Evolutionary conservation across 2,113 vertebrate species (phyloP), one percentile per base, ranked within the genome.

Genomic region (Leptodactylus fuscus): DNA sequence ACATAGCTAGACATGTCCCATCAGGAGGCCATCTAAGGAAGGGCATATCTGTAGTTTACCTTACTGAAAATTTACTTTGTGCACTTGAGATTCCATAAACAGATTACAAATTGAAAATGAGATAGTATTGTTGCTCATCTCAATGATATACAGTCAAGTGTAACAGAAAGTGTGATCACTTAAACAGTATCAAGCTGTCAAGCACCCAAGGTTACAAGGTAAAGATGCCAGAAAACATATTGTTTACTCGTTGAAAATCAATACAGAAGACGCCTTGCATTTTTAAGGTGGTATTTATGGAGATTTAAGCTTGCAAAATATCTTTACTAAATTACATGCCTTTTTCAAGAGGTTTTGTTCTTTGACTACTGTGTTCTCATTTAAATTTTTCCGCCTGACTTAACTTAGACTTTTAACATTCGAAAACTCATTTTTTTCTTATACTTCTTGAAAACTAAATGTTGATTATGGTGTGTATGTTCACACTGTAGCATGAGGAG

Each of bases 261-360:
- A 76, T 32, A 77, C 11, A 27, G 36, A 60, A 74, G 41, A 41
- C 60, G 34, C 12, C 55, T 51, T 58, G 5, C 51, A 38, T 83
- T 74, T 85, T 44, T 24, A 11, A 51, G 18, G 55, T 51, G 16
- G 73, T 51, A 77, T 77, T 77, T 85, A 77, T 85, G 58, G 29
- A 83, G 49, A 83, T 83, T 15, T 62, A 76, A 36, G 13, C 53
- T 46, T 24, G 22, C 16, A 83, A 53, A 41, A 53, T 20, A 73
- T 55, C 67, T 82, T 55, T 55, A 44, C 69, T 83, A 75, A 83
- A 83, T 83, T 74, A 60, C 44, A 83, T 73, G 53, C n/a, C 69
- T 74, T 38, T 73, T 73, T 44, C n/a, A 73, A 83, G 69, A 24
- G 32, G 36, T 36, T 58, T 24, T 58, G 9, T 44, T 22, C 29